Conservation (phyloP, 2,888 invertebrate species). For the Branchellion lobata region DNA sequence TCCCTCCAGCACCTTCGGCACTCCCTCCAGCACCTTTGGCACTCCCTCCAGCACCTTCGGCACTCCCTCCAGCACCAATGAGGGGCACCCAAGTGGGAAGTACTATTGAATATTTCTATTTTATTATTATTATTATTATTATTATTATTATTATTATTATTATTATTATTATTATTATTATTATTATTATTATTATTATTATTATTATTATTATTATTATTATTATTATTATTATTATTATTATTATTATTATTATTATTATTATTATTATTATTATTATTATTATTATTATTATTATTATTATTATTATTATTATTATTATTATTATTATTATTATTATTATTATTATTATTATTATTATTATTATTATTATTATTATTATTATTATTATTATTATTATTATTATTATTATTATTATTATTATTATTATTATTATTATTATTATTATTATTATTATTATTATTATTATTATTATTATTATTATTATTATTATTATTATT, state of each 20-base stretch:
- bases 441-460: not conserved
- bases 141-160: too few species aligned
- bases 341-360: not conserved
- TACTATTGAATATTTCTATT: too few species aligned
- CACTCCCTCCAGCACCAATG: too few species aligned
- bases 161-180: not conserved
- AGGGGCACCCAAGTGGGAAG: too few species aligned
- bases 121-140: not conserved
- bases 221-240: constrained; percentile 1
- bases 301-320: not conserved
- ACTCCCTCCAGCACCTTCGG: too few species aligned
- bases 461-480: not conserved
- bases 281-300: not conserved
- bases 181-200: not conserved
- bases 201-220: not conserved
- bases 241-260: not conserved
- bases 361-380: constrained; percentile 47
- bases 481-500: not conserved
- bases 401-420: constrained; percentile 47
- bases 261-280: not conserved
- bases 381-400: constrained; percentile 47
- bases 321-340: not conserved
- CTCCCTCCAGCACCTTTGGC: too few species aligned
- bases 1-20: too few species aligned
- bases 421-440: constrained; percentile 48